Percentiles rank a stretch among this genome's conserved stretches.
Evolutionary conservation across 2,113 vertebrate genomes (phyloP).

Genomic region (Saimiri boliviensis): DNA sequence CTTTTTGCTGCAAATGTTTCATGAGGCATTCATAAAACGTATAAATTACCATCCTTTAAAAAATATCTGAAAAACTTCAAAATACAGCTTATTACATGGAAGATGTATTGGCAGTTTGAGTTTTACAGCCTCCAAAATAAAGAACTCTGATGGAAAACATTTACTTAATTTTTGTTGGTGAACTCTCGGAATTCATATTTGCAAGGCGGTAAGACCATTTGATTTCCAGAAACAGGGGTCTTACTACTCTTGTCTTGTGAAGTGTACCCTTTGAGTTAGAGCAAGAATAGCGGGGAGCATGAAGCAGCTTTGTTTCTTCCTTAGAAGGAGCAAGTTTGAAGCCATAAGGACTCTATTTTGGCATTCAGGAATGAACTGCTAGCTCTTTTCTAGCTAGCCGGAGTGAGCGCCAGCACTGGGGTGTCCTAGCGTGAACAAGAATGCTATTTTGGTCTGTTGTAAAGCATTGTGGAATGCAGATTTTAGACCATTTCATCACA

Average conservation of each 20-base stretch:
- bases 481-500: conserved; percentile 57
- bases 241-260: conserved; percentile 24
- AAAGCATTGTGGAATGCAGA: conserved; percentile 52
- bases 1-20: conserved; percentile 49
- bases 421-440: conserved; percentile 55
- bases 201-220: not conserved
- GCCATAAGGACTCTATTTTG: conserved; percentile 51
- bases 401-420: not conserved
- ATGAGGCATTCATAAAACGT: conserved; percentile 25
- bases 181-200: conserved; percentile 28
- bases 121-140: conserved; percentile 58
- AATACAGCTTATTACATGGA: conserved; percentile 32
- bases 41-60: conserved; percentile 14
- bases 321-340: conserved; percentile 41
- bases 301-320: conserved; percentile 33
- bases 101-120: conserved; percentile 46
- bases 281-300: conserved; percentile 2
- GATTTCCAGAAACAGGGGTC: conserved; percentile 30
- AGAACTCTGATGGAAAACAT: conserved; percentile 63
- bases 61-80: conserved; percentile 46
- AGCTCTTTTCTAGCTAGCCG: not conserved
- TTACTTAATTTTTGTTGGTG: conserved; percentile 18
- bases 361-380: not conserved
- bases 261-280: not conserved
- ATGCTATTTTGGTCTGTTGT: conserved; percentile 58